Percentiles rank a stretch among this genome's conserved stretches.
phyloP scores from a whole-genome alignment of 2,888 invertebrate genomes.

The Agonopterix heracliana region DNA sequence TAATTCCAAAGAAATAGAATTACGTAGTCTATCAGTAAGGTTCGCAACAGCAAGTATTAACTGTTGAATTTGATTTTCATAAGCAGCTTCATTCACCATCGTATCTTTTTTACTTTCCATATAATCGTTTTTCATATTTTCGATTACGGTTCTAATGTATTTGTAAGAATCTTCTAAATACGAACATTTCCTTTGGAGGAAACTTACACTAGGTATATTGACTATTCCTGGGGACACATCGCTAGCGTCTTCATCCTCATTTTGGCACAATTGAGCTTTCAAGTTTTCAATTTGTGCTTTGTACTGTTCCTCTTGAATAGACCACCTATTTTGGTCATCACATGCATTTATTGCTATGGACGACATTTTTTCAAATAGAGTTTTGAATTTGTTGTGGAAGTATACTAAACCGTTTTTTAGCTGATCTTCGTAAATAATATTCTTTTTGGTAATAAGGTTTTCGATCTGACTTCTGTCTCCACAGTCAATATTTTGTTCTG shows the following conservation, averaged over 20 bases:
- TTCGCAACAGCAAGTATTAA: slow-evolving; percentile 45
- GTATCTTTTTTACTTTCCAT: slow-evolving; percentile 61
- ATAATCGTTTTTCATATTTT: slow-evolving; percentile 71
- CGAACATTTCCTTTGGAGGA: slow-evolving; percentile 56
- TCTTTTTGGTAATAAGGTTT: slow-evolving; percentile 31
- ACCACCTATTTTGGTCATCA: slow-evolving; percentile 60
- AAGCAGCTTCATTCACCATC: slow-evolving; percentile 52
- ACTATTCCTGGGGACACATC: slow-evolving; percentile 57
- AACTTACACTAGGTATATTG: slow-evolving; percentile 25
- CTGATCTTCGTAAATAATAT: slow-evolving; percentile 44
- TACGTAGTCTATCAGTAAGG: slow-evolving; percentile 64
- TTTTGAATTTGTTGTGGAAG: slow-evolving; percentile 60
- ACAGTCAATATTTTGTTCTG: slow-evolving; percentile 38
- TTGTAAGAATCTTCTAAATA: slow-evolving; percentile 63
- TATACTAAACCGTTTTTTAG: slow-evolving; percentile 51
- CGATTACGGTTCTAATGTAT: slow-evolving; percentile 62
- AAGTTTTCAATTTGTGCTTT: slow-evolving; percentile 62
- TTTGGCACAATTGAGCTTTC: slow-evolving; percentile 36
- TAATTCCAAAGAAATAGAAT: slow-evolving; percentile 58
- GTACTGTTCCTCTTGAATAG: slow-evolving; percentile 60
- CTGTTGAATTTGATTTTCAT: slow-evolving; percentile 61
- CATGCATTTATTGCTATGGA: slow-evolving; percentile 54
- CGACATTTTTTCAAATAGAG: slow-evolving; percentile 61
- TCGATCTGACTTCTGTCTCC: slow-evolving; percentile 38
- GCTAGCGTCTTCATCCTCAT: slow-evolving; percentile 49